Base-by-base conservation (phyloP, 2,888 invertebrate species). In the Drosophila leonis region DNA sequence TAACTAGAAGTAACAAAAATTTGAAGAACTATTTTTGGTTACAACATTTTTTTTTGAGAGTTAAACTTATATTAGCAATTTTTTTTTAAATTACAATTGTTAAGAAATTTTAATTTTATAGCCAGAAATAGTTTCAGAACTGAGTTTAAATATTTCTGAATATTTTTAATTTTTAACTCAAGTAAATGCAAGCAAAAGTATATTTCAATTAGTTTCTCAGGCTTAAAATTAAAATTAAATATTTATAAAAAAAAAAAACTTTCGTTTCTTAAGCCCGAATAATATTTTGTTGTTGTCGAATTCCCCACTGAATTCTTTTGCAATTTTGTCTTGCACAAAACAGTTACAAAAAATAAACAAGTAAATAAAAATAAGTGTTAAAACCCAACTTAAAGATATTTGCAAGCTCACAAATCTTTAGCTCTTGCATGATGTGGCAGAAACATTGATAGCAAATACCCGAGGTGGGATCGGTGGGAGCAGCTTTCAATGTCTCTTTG, bases 401-500 rank as follows among this genome's bases (percentile, higher is more conserved):
- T 68, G 68, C 67, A 62, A 72, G 49, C 61, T 67, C 75, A 85
- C 42, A 81, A 74, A 75, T 72, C 20, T 57, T 8, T 9, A 18
- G n/a, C n/a, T 42, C 29, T 52, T 29, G 60, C 54, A 74, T 83
- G 82, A 82, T 67, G 27, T 18, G 51, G 61, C 78, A 41, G 18
- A 71, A 71, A 64, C 57, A 31, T 54, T 24, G 48, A 6, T 18
- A 15, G 27, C 9, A 9, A 8, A 5, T 4, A 9, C 41, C 56
- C 15, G 33, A 24, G 33, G 12, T 5, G 35, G 2, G 15, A 9
- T 6, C n/a, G 57, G 8, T 5, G 6, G 33, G 12, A 24, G 31
- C 15, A 29, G 39, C 35, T 63, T 74, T 78, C 69, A 82, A 78
- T 82, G 76, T 52, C 63, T 80, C 44, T 67, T 75, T 65, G 80